Conservation (phyloP, 2,888 invertebrate genomes). For the Trissolcus japonicus region DNA sequence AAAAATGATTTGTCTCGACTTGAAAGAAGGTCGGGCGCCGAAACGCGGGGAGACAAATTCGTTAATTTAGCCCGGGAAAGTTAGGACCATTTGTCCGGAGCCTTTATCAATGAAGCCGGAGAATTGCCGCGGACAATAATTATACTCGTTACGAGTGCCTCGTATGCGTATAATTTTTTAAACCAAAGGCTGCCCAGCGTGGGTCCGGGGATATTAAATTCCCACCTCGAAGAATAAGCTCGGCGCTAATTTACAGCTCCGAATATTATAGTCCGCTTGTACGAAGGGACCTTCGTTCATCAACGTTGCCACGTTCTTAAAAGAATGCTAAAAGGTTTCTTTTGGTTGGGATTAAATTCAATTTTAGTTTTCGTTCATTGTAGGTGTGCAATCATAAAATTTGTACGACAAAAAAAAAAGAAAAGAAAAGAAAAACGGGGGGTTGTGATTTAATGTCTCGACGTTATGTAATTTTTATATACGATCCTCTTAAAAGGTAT, state of each 20-base stretch:
- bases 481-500: not conserved
- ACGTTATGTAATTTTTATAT: too few species aligned
- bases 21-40: constrained; percentile 20
- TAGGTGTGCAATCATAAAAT: too few species aligned
- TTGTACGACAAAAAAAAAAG: not conserved
- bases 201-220: constrained; percentile 73
- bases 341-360: not conserved
- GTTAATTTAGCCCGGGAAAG: constrained; percentile 38
- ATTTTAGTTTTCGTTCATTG: constrained; percentile 1
- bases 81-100: constrained; percentile 38
- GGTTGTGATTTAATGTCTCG: not conserved
- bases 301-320: constrained; percentile 34
- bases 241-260: constrained; percentile 72
- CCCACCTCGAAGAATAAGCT: constrained; percentile 70
- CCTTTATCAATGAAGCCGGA: constrained; percentile 52
- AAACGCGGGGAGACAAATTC: constrained; percentile 33
- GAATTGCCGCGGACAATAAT: constrained; percentile 64
- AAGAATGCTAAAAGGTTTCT: constrained; percentile 3
- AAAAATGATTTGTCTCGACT: constrained; percentile 28
- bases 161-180: constrained; percentile 49
- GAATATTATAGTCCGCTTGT: constrained; percentile 59
- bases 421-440: not conserved
- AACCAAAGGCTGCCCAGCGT: constrained; percentile 66
- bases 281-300: constrained; percentile 31
- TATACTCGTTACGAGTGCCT: constrained; percentile 69